Conservation (phyloP, 2,888 invertebrate genomes). For the Ophion ellenae region DNA sequence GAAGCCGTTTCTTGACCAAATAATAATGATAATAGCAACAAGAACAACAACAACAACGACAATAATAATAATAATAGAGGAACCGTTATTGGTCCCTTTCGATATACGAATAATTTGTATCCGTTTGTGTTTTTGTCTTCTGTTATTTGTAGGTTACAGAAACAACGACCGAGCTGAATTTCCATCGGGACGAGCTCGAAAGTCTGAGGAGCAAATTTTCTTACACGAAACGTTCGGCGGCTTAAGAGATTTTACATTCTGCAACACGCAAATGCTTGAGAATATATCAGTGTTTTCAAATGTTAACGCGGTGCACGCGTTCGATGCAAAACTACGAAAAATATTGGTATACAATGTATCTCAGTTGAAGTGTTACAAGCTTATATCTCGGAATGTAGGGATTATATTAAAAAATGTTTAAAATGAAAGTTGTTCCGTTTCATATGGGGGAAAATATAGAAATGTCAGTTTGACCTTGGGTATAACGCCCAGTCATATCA, state of each 20-base stretch:
- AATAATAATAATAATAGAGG: background rate
- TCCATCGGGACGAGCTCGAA: constrained; percentile 86
- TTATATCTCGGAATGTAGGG: background rate
- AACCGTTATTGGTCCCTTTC: too few relatives aligned
- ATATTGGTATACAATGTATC: too few relatives aligned
- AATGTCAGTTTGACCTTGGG: background rate
- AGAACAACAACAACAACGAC: background rate
- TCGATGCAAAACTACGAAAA: too few relatives aligned
- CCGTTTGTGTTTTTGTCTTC: constrained; percentile 63
- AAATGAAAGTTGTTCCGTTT: background rate
- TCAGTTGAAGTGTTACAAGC: background rate
- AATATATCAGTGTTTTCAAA: constrained; percentile 12
- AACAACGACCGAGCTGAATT: constrained; percentile 86
- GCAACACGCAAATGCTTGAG: background rate
- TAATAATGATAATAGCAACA: too few relatives aligned
- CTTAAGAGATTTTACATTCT: constrained; percentile 26
- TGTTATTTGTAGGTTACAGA: constrained; percentile 86
- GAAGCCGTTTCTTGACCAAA: too few relatives aligned
- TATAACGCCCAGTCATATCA: too few relatives aligned
- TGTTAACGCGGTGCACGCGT: background rate
- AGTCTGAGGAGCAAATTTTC: constrained; percentile 81
- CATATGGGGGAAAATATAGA: background rate
- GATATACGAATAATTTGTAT: background rate
- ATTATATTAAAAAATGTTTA: too few relatives aligned
- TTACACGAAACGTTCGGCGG: constrained; percentile 67